Base-by-base conservation (phyloP, 92 coral and sea anemone species). In the Montipora capitata region DNA sequence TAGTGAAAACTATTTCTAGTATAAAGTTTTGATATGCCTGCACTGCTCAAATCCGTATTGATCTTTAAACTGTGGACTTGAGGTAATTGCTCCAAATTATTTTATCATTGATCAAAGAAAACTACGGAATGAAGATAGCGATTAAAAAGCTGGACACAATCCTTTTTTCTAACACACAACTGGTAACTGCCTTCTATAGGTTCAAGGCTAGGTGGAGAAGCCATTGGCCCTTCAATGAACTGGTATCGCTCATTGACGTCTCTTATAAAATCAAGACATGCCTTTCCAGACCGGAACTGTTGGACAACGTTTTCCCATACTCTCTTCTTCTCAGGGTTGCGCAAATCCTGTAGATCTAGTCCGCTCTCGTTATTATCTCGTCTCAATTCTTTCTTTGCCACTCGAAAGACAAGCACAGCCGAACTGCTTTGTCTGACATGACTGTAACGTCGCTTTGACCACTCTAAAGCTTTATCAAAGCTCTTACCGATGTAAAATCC, bases 191-290 rank as follows among this genome's bases (percentile, higher is more conserved):
- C 52, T 6, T 44, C 8, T 44, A 4, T 5, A 44, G 5, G 51
- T 7, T 5, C 5, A 7, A 5, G 8, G 5, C 8, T 44, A 0
- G 5, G 51, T 7, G 51, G 51, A 1, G 68, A 61, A 11, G 94
- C 91, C 73, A 63, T 78, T 7, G 96, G 96, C 35, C 96, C 96
- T 51, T 78, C 94, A 62, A 93, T 91, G 12, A 82, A 86, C 9
- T 93, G 84, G 73, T 82, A 59, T 7, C 51, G 5, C 38, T 59
- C 27, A 20, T 20, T 68, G 38, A 63, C 7, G 2, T 13, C 10
- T 78, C 86, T 13, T 81, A 81, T 57, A 87, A 79, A 42, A 49
- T 86, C 65, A 63, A 39, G 11, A 51, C 66, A 63, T 1, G 79
- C 66, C 54, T 43, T 72, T 38, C 96, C 94, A 48, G 77, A 70